Evolutionary conservation across 1,140 invertebrate genomes (phyloP), one percentile per base, ranked within the genome.

Genomic region (Tetramorium parvispinum): DNA sequence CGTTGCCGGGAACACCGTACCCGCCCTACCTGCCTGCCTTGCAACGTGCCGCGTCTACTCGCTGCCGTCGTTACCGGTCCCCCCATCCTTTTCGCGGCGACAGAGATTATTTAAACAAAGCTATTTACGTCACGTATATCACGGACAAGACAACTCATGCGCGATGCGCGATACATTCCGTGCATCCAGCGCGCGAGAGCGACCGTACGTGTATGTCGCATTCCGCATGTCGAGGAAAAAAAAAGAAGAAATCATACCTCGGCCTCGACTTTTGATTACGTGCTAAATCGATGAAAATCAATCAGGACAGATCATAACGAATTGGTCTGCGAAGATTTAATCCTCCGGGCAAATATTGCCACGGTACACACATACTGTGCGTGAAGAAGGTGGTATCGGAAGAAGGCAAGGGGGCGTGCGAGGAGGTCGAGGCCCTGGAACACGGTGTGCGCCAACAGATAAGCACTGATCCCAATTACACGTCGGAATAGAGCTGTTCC

Each of bases 401-500:
- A 76, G 81, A 85, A 85, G 71, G 70, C 49, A 46, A 18, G 18
- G 63, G 49, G 43, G 37, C 40, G 40, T 1, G 65, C 77, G 85
- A 76, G 77, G 81, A 81, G 79, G 79, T 46, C 40, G 86, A 87
- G 87, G 82, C 3, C 32, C 40, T 71, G 71, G 88, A 81, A 89
- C 91, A 89, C 71, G 86, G 92, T 93, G 89, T 94, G 93, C 91
- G 89, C 91, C 85, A 92, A 90, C 88, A 92, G 94, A 95, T 95
- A 95, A 95, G 94, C 93, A 92, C 92, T 93, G 93, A 94, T 94
- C 93, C 93, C 93, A 94, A 94, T 95, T 95, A 94, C 94, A 94
- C 87, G 93, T 93, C 85, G 89, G 79, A 85, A 79, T 88, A 85
- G 88, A 91, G 87, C 87, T 89, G 87, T 90, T 92, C 83, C 90